Evolutionary conservation across 2,888 invertebrate species (phyloP), one percentile per base, ranked within the genome.

Genomic region (Gandaritis pyraliata): DNA sequence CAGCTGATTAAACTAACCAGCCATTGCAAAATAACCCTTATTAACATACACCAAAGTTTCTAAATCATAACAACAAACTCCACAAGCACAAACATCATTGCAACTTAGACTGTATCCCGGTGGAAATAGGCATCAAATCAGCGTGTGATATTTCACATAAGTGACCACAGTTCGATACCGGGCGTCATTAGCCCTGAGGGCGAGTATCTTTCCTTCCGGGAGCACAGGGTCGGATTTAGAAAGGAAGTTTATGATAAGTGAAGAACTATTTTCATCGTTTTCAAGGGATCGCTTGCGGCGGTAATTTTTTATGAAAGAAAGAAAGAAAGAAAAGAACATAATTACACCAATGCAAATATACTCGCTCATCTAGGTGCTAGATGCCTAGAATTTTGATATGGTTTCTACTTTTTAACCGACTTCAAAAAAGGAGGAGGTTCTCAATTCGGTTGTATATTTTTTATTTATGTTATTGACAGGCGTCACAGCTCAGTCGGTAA

Each of bases 101-200:
- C 11, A 51, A 12, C 7, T 48, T 61, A 11, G 39, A 41, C 41
- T 39, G 11, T 61, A 46, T 61, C 16, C 11, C 13, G 8, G 36
- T 16, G 39, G 46, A 47, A 36, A 59, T 59, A 63, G 55, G 43
- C 23, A 30, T 56, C 36, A 56, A 59, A 63, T 56, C 36, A 47
- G 43, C 46, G 33, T 52, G 23, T 41, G 43, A 64, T 64, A 64
- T 64, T 63, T 51, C 63, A 65, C 66, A 68, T 70, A 68, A 68
- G 68, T 54, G 59, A 58, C 67, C 69, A 61, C 64, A 62, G 69
- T 68, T 68, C 70, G 66, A 70, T 70, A 66, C 68, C 49, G 66
- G 63, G 59, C 58, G 56, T 70, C 70, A 70, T 70, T 68, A 70
- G 70, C 66, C 70, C 55, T 68, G 33, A 65, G 66, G 69, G 64